phyloP scores from a whole-genome alignment of 2,797 vertebrate species.

The Chelon auratus region DNA sequence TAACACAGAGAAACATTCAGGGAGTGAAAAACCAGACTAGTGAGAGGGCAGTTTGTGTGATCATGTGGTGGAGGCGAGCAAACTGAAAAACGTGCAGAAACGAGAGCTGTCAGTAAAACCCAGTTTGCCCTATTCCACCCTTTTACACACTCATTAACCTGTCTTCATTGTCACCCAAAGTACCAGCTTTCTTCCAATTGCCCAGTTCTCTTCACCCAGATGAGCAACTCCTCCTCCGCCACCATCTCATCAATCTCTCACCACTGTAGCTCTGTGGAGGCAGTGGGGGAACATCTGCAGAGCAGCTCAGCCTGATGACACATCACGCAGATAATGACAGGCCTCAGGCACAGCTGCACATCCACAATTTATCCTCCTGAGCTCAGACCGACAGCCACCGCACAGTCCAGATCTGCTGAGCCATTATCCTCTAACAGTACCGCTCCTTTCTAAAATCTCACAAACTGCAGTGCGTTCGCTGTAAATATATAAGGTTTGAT shows the following conservation, averaged over 20 bases:
- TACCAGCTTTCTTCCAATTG: slow-evolving; percentile 45
- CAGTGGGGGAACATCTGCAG: slow-evolving; percentile 76
- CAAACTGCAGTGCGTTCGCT: background rate
- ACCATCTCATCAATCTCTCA: slow-evolving; percentile 56
- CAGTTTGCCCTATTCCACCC: background rate
- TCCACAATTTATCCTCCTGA: slow-evolving; percentile 50
- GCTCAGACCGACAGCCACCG: slow-evolving; percentile 23
- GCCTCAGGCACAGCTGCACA: slow-evolving; percentile 76
- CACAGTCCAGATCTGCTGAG: slow-evolving; percentile 23
- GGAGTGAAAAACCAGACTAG: background rate
- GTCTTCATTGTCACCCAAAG: slow-evolving; percentile 40
- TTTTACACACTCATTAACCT: slow-evolving; percentile 24
- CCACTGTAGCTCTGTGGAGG: slow-evolving; percentile 28
- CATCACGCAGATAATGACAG: slow-evolving; percentile 80
- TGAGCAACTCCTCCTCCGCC: slow-evolving; percentile 44
- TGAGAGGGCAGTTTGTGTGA: background rate
- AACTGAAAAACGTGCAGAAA: slow-evolving; percentile 15
- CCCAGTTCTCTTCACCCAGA: slow-evolving; percentile 18
- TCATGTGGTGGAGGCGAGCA: slow-evolving; percentile 3
- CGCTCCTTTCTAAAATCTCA: background rate
- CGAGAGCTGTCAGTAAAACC: background rate
- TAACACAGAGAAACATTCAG: slow-evolving; percentile 1
- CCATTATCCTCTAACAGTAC: slow-evolving; percentile 1
- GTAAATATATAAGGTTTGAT: background rate
- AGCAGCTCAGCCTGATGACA: slow-evolving; percentile 72